phyloP scores from a whole-genome alignment of 2,113 vertebrate genomes.

The Fulica atra region DNA sequence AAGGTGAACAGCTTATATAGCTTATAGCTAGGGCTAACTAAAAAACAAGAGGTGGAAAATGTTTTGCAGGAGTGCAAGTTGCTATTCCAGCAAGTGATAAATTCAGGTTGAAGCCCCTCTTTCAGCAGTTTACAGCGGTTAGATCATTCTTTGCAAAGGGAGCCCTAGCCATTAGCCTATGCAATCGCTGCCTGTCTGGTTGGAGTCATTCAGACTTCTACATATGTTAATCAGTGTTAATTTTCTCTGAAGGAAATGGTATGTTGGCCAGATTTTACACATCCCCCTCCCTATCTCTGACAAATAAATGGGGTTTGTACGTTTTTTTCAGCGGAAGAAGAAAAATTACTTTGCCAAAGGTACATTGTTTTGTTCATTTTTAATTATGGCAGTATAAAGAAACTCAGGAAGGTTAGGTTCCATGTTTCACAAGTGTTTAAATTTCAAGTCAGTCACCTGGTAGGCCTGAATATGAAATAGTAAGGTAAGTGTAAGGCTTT shows the following conservation, averaged over 20 bases:
- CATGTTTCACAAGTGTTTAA: background rate
- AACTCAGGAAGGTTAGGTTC: background rate
- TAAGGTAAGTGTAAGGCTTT: background rate
- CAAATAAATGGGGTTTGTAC: background rate
- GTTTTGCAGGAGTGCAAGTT: background rate
- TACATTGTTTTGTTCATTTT: background rate
- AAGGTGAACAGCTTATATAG: background rate
- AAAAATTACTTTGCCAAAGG: background rate
- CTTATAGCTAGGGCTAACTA: background rate
- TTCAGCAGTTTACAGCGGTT: background rate
- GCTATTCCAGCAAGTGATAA: background rate
- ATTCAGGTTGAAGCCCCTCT: conserved; percentile 12
- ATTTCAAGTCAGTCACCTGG: background rate
- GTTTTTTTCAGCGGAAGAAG: background rate
- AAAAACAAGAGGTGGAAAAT: background rate
- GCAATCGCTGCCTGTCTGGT: background rate
- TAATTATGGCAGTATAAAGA: background rate
- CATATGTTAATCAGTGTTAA: background rate
- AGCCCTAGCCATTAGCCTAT: background rate
- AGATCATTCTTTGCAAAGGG: background rate
- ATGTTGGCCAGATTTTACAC: background rate
- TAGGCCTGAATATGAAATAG: background rate
- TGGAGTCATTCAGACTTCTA: background rate
- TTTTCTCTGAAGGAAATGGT: background rate
- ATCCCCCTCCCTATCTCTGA: background rate